These are phyloP conservation scores for Chinchilla lanigera DNA, from an alignment of 2,113 vertebrate species.

Conservation along the genomic window DNA sequence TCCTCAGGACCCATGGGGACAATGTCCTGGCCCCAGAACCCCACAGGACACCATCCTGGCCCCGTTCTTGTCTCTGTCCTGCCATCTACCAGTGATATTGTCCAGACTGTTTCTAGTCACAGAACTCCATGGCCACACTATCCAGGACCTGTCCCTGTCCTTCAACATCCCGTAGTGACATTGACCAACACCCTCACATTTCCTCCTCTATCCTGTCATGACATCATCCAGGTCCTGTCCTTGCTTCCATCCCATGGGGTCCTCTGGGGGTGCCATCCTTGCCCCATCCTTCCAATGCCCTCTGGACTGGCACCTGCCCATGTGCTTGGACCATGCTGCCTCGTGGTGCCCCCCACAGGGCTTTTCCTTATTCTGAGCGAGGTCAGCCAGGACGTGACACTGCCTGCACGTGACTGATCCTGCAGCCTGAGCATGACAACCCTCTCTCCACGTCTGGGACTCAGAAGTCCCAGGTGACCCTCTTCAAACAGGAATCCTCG, in stretches of 20 bases:
- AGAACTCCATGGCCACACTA: neutral
- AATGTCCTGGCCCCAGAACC: too few relatives aligned
- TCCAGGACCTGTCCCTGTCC: neutral
- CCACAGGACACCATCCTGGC: neutral
- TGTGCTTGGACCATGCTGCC: too few relatives aligned
- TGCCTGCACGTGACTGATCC: fast-evolving
- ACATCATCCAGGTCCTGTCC: neutral
- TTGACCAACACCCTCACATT: neutral
- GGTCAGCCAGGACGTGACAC: too few relatives aligned
- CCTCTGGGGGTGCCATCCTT: neutral
- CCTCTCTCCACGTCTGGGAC: too few relatives aligned
- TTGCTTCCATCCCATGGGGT: neutral
- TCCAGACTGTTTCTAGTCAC: too few relatives aligned
- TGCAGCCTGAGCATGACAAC: fast-evolving
- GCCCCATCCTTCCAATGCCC: neutral
- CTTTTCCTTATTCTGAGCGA: too few relatives aligned
- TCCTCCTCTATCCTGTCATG: neutral
- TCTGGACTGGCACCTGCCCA: fast-evolving
- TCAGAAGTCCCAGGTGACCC: fast-evolving
- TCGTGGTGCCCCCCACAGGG: too few relatives aligned
- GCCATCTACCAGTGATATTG: too few relatives aligned
- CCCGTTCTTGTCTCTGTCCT: neutral
- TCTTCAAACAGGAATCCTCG: fast-evolving
- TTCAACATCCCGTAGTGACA: neutral
- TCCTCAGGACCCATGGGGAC: too few relatives aligned